Evolutionary conservation across 2,888 invertebrate species (phyloP), one percentile per base, ranked within the genome.

Genomic region (Cloeon dipterum): DNA sequence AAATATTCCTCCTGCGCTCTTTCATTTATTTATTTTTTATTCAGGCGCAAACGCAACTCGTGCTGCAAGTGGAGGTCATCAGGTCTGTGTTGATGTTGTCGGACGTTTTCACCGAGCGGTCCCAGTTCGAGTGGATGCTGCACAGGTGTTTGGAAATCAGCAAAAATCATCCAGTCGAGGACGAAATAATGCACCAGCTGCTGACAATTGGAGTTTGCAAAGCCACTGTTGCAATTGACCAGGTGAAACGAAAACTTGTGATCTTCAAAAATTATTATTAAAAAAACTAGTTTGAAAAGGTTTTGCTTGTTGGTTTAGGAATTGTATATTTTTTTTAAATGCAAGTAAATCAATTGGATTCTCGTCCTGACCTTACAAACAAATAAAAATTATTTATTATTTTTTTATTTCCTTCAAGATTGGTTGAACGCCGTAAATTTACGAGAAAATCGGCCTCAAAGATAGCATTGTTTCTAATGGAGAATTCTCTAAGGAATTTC

Each of bases 81-180:
- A 66, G 68, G 42, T 74, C 74, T 47, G 62, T 76, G 42, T 62
- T 78, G 11, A 66, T 70, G 42, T 66, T 83, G 44, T 77, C 78
- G 1, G 82, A 85, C 55, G 60, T 83, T 39, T 76, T 76, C 48
- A 68, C 67, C 18, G 81, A 81, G 50, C 64, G 67, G 47, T 63
- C 67, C 26, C 83, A 85, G 54, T 82, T 73, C 56, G 68, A 68
- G 46, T 79, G 79, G 76, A 74, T 85, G 69, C 59, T 78, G 46
- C 70, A 75, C 43, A 67, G 68, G 8, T 68, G 73, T 47, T 53
- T 74, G 44, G 72, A 73, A 43, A 51, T 74, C 33, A 65, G 74
- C 19, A 50, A 56, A 40, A 57, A 58, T 40, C 75, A 79, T 50
- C 66, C 71, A 13, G 56, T 62, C 38, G 81, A 83, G 52, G 82